phyloP scores from a whole-genome alignment of 2,113 vertebrate species.

The Entomyzon cyanotis region DNA sequence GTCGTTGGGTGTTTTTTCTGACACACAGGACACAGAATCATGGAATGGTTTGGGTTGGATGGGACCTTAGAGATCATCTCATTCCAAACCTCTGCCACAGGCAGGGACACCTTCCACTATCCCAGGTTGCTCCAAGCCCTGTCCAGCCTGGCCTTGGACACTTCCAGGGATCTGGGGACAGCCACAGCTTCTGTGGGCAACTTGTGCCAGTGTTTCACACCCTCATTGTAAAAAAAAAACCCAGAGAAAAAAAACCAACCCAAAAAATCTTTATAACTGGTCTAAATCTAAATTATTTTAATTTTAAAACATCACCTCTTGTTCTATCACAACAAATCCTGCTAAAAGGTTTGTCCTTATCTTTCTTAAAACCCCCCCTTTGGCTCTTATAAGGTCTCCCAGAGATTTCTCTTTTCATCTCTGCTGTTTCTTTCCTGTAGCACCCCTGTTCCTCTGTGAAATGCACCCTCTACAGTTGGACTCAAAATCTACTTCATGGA shows the following conservation, averaged over 20 bases:
- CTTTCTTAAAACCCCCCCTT: not conserved
- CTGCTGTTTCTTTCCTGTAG: not conserved
- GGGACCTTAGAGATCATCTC: not conserved
- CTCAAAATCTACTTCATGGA: not conserved
- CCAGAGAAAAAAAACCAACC: not conserved
- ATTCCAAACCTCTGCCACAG: not conserved
- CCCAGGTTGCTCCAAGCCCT: accelerated
- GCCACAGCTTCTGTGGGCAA: not conserved
- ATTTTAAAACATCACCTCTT: not conserved
- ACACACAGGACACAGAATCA: not conserved
- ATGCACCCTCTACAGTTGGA: not conserved
- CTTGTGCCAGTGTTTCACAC: not conserved
- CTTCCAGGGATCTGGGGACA: not conserved
- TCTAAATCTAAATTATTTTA: not conserved
- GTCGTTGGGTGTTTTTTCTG: not conserved
- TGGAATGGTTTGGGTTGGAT: not conserved
- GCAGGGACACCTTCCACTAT: accelerated
- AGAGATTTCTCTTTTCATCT: not conserved
- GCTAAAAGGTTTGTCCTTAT: not conserved
- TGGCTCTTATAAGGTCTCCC: not conserved
- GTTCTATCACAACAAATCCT: not conserved
- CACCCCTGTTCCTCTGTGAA: not conserved
- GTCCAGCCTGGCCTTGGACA: accelerated
- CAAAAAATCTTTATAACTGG: not conserved
- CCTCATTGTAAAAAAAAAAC: not conserved